These are phyloP conservation scores for Tetranychus piercei DNA, from an alignment of 2,888 invertebrate genomes.

Conservation along the genomic window DNA sequence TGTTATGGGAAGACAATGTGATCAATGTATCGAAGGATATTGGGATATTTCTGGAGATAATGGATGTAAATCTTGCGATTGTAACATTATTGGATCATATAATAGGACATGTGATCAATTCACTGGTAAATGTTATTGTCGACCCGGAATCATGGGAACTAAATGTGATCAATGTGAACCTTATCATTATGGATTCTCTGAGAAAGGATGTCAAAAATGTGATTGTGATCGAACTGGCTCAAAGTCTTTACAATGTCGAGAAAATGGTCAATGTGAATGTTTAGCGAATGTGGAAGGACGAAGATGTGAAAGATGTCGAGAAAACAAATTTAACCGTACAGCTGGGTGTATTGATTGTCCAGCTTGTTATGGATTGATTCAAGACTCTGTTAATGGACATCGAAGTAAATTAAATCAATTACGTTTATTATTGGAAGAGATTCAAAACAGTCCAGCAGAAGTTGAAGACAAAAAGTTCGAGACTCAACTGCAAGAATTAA, in stretches of 20 bases:
- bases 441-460: constrained; percentile 77
- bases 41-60: constrained; percentile 43
- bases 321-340: constrained; percentile 80
- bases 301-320: constrained; percentile 83
- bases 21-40: constrained; percentile 47
- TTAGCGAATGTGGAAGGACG: constrained; percentile 49
- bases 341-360: constrained; percentile 56
- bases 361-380: constrained; percentile 82
- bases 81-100: constrained; percentile 67
- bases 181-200: constrained; percentile 37
- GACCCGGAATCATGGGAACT: constrained; percentile 35
- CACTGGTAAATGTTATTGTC: constrained; percentile 59
- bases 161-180: constrained; percentile 37
- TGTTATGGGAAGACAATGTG: constrained; percentile 33
- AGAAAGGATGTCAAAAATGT: constrained; percentile 44
- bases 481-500: constrained; percentile 48
- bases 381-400: constrained; percentile 60
- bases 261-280: constrained; percentile 59
- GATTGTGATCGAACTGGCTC: constrained; percentile 79
- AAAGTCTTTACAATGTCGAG: constrained; percentile 61
- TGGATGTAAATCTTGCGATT: constrained; percentile 50
- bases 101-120: constrained; percentile 62
- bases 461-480: constrained; percentile 81
- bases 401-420: constrained; percentile 52
- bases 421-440: constrained; percentile 56